Conservation (phyloP, 1,140 invertebrate genomes). For the Pygmarrhopalites habei region DNA sequence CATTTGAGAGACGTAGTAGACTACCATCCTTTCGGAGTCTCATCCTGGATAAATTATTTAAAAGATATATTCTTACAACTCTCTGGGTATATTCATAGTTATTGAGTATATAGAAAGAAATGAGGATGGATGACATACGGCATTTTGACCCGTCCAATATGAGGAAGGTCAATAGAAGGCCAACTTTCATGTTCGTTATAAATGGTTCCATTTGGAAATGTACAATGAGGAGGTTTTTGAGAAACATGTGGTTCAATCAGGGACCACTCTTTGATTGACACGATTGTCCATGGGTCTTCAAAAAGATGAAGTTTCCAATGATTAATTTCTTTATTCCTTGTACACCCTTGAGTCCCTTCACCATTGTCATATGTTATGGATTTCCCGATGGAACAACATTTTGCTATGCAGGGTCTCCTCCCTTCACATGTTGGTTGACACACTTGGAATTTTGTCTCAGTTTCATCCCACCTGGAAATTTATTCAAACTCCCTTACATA, state of each 20-base stretch:
- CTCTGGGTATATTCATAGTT: background rate
- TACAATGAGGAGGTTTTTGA: too few relatives aligned
- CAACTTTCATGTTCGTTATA: background rate
- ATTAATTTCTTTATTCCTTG: background rate
- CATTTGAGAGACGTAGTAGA: background rate
- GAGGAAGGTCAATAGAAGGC: background rate
- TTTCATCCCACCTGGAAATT: background rate
- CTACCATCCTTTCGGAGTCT: slow-evolving; percentile 10
- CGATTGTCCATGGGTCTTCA: background rate
- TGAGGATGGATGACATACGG: background rate
- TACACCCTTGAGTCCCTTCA: background rate
- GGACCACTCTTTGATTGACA: background rate
- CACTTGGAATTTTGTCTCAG: background rate
- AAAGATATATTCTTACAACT: background rate
- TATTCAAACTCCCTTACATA: background rate
- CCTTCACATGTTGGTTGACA: slow-evolving; percentile 8
- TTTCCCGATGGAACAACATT: slow-evolving; percentile 8
- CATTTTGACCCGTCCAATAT: background rate
- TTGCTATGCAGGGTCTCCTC: slow-evolving; percentile 6
- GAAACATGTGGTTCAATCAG: background rate
- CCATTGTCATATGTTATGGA: background rate
- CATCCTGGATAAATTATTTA: slow-evolving; percentile 1
- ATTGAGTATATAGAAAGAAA: background rate
- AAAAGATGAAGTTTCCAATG: background rate
- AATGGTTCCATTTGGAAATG: background rate